phyloP scores from a whole-genome alignment of 1,140 invertebrate genomes.

The Cotesia vestalis region DNA sequence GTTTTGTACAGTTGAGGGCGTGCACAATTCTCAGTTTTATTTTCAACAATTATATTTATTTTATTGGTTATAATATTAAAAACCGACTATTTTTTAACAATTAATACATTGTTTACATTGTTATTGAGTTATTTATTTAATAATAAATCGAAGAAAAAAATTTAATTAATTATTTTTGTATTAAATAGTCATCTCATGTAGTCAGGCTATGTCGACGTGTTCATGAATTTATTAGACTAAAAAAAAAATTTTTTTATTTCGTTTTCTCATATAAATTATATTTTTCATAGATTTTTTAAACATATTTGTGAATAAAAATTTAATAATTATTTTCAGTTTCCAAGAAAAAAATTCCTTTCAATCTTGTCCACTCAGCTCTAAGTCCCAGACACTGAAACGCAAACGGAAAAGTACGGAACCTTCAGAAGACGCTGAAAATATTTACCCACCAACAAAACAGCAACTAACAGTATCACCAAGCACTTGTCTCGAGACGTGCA shows the following conservation, averaged over 20 bases:
- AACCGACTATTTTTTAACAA: no score
- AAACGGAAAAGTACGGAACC: slow-evolving; percentile 58
- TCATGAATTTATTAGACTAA: no score
- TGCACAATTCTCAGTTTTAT: slow-evolving; percentile 22
- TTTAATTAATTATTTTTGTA: no score
- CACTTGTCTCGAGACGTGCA: slow-evolving; percentile 45
- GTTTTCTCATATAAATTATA: background rate
- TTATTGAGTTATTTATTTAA: no score
- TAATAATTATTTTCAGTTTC: slow-evolving; percentile 48
- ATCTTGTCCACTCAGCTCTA: slow-evolving; percentile 54
- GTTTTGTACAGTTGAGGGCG: slow-evolving; percentile 34
- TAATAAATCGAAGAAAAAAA: no score
- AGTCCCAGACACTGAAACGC: slow-evolving; percentile 54
- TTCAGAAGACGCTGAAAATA: slow-evolving; percentile 61
- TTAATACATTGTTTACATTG: no score
- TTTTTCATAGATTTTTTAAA: slow-evolving; percentile 5
- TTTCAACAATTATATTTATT: background rate
- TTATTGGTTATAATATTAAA: no score
- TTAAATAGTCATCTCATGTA: no score
- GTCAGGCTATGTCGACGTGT: no score
- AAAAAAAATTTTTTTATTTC: no score
- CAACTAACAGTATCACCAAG: slow-evolving; percentile 42
- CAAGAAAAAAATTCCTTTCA: slow-evolving; percentile 57
- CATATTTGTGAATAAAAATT: slow-evolving; percentile 23
- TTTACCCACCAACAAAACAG: slow-evolving; percentile 61